These are phyloP conservation scores for Metellina segmentata DNA, from an alignment of 2,888 invertebrate species.

Conservation along the genomic window DNA sequence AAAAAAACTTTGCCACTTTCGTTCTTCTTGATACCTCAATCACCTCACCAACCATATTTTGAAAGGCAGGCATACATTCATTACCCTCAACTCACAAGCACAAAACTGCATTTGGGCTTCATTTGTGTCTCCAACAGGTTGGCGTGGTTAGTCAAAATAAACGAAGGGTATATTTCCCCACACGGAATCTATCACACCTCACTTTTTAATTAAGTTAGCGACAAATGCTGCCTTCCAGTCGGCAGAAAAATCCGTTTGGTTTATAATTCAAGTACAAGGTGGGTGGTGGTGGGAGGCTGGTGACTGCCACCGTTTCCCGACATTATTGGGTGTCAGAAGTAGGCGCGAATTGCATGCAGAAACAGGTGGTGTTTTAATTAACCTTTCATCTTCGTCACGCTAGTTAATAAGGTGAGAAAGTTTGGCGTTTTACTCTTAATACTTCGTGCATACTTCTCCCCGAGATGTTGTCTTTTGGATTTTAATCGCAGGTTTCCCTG, in stretches of 20 bases:
- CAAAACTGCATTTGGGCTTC: not conserved
- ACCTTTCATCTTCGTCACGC: slow-evolving; percentile 75
- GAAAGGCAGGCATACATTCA: not conserved
- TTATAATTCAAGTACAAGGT: slow-evolving; percentile 39
- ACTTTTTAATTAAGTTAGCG: slow-evolving; percentile 60
- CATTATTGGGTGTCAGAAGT: slow-evolving; percentile 70
- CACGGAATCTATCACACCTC: slow-evolving; percentile 25
- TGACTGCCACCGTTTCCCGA: slow-evolving; percentile 29
- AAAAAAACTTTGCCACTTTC: not conserved
- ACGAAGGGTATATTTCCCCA: slow-evolving; percentile 18
- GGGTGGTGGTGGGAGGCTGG: not conserved
- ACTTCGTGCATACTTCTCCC: slow-evolving; percentile 25
- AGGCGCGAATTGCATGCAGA: slow-evolving; percentile 27
- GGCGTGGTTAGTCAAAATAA: slow-evolving; percentile 25
- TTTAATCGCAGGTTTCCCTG: slow-evolving; percentile 18
- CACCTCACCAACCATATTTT: not conserved
- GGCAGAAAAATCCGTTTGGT: slow-evolving; percentile 54
- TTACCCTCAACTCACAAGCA: not conserved
- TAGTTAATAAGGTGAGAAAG: slow-evolving; percentile 72
- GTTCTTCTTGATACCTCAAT: not conserved
- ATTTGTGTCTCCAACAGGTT: not conserved
- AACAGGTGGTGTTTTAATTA: slow-evolving; percentile 76
- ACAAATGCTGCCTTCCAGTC: slow-evolving; percentile 32
- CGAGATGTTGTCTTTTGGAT: slow-evolving; percentile 33
- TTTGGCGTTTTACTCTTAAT: slow-evolving; percentile 51